These are phyloP conservation scores for Lycodopsis pacificus DNA, from an alignment of 2,797 vertebrate species.

Conservation along the genomic window DNA sequence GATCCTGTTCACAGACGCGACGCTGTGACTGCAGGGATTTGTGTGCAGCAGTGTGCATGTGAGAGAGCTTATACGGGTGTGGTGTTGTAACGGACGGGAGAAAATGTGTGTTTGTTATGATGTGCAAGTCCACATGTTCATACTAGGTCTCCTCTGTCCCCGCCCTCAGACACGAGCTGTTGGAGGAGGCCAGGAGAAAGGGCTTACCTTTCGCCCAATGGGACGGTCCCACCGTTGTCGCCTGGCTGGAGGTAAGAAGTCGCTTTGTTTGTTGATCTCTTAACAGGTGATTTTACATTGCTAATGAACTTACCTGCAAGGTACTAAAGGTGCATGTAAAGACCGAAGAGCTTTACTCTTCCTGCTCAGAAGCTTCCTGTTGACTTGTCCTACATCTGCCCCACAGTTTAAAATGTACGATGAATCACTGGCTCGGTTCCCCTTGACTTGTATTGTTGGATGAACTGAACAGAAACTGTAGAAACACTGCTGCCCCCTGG, in stretches of 20 bases:
- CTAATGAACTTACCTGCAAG: background rate
- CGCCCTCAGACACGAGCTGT: slow-evolving; percentile 92
- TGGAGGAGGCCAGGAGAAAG: slow-evolving; percentile 97
- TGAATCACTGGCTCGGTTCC: slow-evolving; percentile 3
- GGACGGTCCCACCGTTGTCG: slow-evolving; percentile 97
- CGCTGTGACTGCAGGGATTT: slow-evolving; percentile 21
- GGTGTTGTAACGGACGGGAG: slow-evolving; percentile 13
- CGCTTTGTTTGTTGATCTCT: background rate
- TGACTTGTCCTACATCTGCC: background rate
- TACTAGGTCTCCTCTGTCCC: slow-evolving; percentile 53
- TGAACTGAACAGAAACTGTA: background rate
- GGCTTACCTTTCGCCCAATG: slow-evolving; percentile 98
- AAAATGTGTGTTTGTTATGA: slow-evolving; percentile 31
- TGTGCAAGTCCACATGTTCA: slow-evolving; percentile 23
- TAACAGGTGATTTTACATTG: background rate
- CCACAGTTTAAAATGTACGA: background rate
- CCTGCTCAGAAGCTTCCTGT: background rate
- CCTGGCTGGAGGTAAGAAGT: slow-evolving; percentile 93
- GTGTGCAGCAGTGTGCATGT: slow-evolving; percentile 20
- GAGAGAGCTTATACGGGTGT: slow-evolving; percentile 3
- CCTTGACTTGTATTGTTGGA: slow-evolving; percentile 8
- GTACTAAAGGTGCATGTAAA: background rate
- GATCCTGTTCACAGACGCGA: background rate
- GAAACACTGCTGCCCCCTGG: slow-evolving; percentile 60
- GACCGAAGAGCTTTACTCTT: background rate